These are phyloP conservation scores for Callionymus lyra DNA, from an alignment of 2,113 vertebrate species.

Conservation along the genomic window DNA sequence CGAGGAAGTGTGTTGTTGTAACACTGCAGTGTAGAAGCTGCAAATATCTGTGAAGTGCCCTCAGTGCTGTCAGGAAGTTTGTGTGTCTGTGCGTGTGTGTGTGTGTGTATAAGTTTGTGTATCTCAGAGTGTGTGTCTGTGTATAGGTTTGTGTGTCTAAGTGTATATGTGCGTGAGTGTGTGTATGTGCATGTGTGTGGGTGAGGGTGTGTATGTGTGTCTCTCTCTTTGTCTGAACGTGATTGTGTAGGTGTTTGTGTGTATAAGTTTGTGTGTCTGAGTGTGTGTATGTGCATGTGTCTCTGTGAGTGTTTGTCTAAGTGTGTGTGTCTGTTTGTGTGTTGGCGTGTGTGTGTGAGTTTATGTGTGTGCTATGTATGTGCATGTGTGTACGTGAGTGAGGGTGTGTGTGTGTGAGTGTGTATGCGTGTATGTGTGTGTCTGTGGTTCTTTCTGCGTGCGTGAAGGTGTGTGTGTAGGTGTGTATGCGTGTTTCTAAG, in stretches of 20 bases:
- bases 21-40: conserved; percentile 65
- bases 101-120: background rate
- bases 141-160: background rate
- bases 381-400: background rate
- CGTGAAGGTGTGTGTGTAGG: too few relatives aligned
- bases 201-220: background rate
- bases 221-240: background rate
- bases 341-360: too few relatives aligned
- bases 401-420: conserved; percentile 15
- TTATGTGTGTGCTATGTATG: conserved; percentile 3
- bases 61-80: conserved; percentile 55
- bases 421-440: too few relatives aligned
- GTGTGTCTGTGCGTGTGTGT: conserved; percentile 1
- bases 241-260: conserved; percentile 1
- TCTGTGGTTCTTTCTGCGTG: too few relatives aligned
- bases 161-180: conserved; percentile 7
- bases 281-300: conserved; percentile 2
- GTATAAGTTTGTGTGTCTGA: background rate
- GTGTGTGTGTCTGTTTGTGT: too few relatives aligned
- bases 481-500: too few relatives aligned
- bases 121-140: conserved; percentile 3
- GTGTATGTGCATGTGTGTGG: background rate
- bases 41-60: conserved; percentile 67
- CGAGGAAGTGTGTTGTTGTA: conserved; percentile 73
- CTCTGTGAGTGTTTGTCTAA: too few relatives aligned